Evolutionary conservation across 1,140 invertebrate genomes (phyloP).

Genomic region (Piezodorus guildinii): DNA sequence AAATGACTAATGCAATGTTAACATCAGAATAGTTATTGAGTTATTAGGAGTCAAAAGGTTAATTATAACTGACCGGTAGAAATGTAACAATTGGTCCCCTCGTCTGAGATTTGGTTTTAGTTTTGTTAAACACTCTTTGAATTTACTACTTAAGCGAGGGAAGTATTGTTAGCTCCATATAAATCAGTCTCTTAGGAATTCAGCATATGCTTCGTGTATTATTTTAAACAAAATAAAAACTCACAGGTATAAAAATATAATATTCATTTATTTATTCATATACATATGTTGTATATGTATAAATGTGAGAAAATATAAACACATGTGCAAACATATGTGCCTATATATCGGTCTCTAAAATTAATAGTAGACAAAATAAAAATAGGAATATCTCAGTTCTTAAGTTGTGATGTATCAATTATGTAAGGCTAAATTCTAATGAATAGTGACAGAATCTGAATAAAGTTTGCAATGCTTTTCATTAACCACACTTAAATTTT

Average conservation of each 20-base stretch:
- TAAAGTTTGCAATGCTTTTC: not conserved
- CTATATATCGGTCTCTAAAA: not conserved
- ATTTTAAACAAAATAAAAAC: not conserved
- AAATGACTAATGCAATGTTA: constrained; percentile 12
- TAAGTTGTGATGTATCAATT: constrained; percentile 13
- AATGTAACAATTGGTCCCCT: constrained; percentile 21
- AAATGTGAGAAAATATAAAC: not conserved
- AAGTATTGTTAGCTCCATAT: constrained; percentile 16
- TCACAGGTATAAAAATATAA: constrained; percentile 6
- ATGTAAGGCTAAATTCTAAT: not conserved
- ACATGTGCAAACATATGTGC: not conserved
- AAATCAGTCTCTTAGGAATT: constrained; percentile 20
- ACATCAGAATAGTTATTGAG: constrained; percentile 7
- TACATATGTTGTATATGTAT: too few species aligned
- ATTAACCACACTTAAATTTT: not conserved
- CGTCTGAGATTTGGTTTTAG: constrained; percentile 14
- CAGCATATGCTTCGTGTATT: constrained; percentile 6
- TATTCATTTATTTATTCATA: not conserved
- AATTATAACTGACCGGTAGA: not conserved
- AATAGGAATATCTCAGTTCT: constrained; percentile 11
- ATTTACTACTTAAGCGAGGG: constrained; percentile 15
- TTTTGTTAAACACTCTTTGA: constrained; percentile 17
- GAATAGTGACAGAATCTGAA: too few species aligned
- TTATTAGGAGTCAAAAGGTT: constrained; percentile 14
- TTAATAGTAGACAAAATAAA: constrained; percentile 2